Base-by-base conservation (phyloP, 2,113 vertebrate genomes). In the Anhinga rufa region DNA sequence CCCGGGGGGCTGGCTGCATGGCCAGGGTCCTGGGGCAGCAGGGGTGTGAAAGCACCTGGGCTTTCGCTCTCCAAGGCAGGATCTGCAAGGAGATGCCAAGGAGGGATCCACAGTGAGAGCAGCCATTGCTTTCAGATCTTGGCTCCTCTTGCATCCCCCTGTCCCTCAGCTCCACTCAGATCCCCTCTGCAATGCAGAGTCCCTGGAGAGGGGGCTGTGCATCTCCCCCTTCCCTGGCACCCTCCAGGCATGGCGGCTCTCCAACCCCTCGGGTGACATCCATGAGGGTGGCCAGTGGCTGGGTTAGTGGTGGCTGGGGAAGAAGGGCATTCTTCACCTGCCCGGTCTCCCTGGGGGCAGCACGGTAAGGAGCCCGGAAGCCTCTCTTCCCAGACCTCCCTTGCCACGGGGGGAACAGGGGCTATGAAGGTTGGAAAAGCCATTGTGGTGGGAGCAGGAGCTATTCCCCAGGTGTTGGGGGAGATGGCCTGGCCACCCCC, bases 1-100 rank as follows among this genome's bases (percentile, higher is more conserved):
- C 36, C 62, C 0, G 2, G 18, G 38, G 28, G 10, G 5, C 48
- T 51, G 75, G n/a, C 36, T 48, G n/a, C 17, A 11, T 4, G 32
- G 51, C 18, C 0, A 0, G 34, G 34, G 36, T 36, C 20, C 34
- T 3, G 2, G 24, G 34, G 31, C 51, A 78, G 38, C 4, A 49
- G 20, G 32, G 3, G 0, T 54, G 22, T 42, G 57, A 85, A 42
- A 85, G n/a, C 25, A 55, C 19, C 24, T 1, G 4, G 36, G 32
- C 16, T 66, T 42, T 46, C 4, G 9, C 25, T 62, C 55, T 52
- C n/a, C 51, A 26, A 78, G 24, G 66, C 62, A 49, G 40, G 36
- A 82, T 58, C 65, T 90, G 24, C 51, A 46, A 75, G 51, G 65
- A 38, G 64, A 60, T 80, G 72, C 34, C 55, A 75, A 66, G 28